Evolutionary conservation across 1,140 invertebrate genomes (phyloP).

Genomic region (Drosophila nannoptera): DNA sequence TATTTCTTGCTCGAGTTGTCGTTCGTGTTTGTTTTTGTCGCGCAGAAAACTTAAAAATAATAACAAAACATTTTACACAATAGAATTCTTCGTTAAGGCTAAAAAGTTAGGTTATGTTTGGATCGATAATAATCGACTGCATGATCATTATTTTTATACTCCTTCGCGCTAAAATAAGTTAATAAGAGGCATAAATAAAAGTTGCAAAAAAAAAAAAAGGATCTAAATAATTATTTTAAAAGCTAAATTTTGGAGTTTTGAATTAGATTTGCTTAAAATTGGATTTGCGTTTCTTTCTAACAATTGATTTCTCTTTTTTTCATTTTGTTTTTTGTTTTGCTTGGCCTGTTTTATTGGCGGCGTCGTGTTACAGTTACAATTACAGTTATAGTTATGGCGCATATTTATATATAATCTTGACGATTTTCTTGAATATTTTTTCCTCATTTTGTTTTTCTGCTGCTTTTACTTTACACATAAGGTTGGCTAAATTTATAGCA

Average conservation of each 20-base stretch:
- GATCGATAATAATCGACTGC: slow-evolving; percentile 16
- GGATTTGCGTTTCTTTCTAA: slow-evolving; percentile 4
- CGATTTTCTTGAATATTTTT: slow-evolving; percentile 34
- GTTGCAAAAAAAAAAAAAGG: slow-evolving; percentile 30
- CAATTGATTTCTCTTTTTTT: neutral
- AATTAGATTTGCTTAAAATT: neutral
- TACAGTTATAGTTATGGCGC: slow-evolving; percentile 40
- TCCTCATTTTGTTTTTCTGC: neutral
- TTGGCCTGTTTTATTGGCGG: slow-evolving; percentile 32
- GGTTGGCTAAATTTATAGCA: slow-evolving; percentile 40
- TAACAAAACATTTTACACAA: slow-evolving; percentile 72
- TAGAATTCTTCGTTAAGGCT: slow-evolving; percentile 19
- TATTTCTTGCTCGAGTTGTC: slow-evolving; percentile 42
- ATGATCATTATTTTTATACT: slow-evolving; percentile 26
- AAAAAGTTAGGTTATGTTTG: slow-evolving; percentile 35
- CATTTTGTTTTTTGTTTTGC: slow-evolving; percentile 6
- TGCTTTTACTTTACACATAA: slow-evolving; percentile 17
- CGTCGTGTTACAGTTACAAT: slow-evolving; percentile 29
- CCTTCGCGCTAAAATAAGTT: slow-evolving; percentile 21
- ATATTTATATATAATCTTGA: slow-evolving; percentile 24
- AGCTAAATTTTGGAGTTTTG: slow-evolving; percentile 30
- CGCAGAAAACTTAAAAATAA: slow-evolving; percentile 64
- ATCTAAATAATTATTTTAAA: slow-evolving; percentile 20
- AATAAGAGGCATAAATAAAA: slow-evolving; percentile 17
- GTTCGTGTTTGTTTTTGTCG: slow-evolving; percentile 35